Conservation (phyloP, 2,888 invertebrate species). For the Drosophila kuntzei region DNA sequence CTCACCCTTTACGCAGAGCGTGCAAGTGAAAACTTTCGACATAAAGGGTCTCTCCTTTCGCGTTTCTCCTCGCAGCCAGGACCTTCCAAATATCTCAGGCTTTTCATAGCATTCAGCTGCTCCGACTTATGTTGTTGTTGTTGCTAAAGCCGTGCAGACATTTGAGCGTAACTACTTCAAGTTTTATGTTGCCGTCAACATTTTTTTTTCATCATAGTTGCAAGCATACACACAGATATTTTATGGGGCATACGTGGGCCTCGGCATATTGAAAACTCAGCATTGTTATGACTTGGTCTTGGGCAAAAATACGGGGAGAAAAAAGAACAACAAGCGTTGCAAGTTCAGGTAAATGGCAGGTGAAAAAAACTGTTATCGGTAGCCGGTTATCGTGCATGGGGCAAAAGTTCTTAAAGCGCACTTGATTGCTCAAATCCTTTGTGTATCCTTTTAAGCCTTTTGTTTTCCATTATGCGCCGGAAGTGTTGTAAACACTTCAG, state of each 20-base stretch:
- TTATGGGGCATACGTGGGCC: constrained; percentile 68
- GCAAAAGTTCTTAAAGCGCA: constrained; percentile 73
- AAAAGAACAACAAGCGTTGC: constrained; percentile 30
- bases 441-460: constrained; percentile 82
- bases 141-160: constrained; percentile 61
- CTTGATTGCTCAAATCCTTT: constrained; percentile 81
- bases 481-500: constrained; percentile 78
- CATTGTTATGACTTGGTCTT: constrained; percentile 73
- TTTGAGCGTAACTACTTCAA: constrained; percentile 70
- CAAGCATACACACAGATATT: constrained; percentile 33
- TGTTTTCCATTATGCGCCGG: constrained; percentile 79
- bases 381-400: constrained; percentile 50
- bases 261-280: constrained; percentile 71
- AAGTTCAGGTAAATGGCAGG: constrained; percentile 56
- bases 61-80: neutral
- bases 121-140: constrained; percentile 20
- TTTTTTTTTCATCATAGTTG: constrained; percentile 37
- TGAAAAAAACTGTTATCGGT: constrained; percentile 70
- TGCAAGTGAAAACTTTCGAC: constrained; percentile 56
- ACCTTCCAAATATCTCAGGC: constrained; percentile 23
- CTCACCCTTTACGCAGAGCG: constrained; percentile 1
- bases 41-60: constrained; percentile 44
- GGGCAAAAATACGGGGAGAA: constrained; percentile 6
- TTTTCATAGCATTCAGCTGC: constrained; percentile 45
- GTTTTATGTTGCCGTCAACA: constrained; percentile 65